Percentiles rank a stretch among this genome's conserved stretches.
These are phyloP conservation scores for Nemotelus pantherinus DNA, from an alignment of 2,888 invertebrate species.

Conservation along the genomic window DNA sequence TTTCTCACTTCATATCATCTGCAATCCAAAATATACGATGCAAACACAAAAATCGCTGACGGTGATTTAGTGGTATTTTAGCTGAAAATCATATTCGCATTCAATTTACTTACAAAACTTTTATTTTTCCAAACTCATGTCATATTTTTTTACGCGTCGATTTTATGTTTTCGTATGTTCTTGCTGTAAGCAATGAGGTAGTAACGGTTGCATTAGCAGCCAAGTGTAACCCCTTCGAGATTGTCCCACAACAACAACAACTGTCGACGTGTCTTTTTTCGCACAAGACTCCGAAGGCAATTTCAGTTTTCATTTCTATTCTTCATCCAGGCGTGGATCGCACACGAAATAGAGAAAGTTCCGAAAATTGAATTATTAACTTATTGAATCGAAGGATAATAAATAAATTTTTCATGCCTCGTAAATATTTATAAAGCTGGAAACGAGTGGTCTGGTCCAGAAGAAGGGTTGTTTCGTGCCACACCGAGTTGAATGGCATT, in stretches of 20 bases:
- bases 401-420: slow-evolving; percentile 56
- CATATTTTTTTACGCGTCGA: slow-evolving; percentile 41
- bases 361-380: slow-evolving; percentile 56
- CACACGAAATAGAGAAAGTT: slow-evolving; percentile 33
- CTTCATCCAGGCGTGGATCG: not conserved
- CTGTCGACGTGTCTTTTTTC: slow-evolving; percentile 33
- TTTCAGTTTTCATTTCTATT: not conserved
- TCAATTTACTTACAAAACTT: slow-evolving; percentile 48
- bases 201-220: not conserved
- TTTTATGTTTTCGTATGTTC: slow-evolving; percentile 29
- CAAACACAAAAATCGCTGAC: slow-evolving; percentile 7
- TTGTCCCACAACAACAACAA: not conserved
- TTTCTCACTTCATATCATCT: not conserved
- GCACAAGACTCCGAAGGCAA: slow-evolving; percentile 17
- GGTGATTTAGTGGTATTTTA: slow-evolving; percentile 51
- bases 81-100: slow-evolving; percentile 49
- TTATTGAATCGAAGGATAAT: slow-evolving; percentile 56
- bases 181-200: not conserved
- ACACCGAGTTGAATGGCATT: slow-evolving; percentile 4
- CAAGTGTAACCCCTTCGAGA: slow-evolving; percentile 34
- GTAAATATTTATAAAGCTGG: slow-evolving; percentile 52
- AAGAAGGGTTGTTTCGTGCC: slow-evolving; percentile 17
- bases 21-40: not conserved
- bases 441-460: slow-evolving; percentile 14
- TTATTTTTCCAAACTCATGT: slow-evolving; percentile 43